Percentiles rank a stretch among this genome's conserved stretches.
Evolutionary conservation across 2,797 vertebrate species (phyloP).

Genomic region (Poecile montanus): DNA sequence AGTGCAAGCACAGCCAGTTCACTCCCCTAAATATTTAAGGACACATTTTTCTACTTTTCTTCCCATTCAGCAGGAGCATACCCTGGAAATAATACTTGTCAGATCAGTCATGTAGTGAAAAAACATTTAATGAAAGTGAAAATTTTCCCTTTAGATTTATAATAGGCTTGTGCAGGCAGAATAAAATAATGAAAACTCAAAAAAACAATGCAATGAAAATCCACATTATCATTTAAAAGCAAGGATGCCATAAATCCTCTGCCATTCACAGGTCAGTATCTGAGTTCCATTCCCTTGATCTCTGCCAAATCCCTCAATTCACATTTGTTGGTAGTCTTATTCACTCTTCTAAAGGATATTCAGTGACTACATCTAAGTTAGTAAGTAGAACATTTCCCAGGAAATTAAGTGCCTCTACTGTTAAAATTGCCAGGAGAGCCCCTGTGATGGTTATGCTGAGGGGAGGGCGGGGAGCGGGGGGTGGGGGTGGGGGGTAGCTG

Average conservation of each 20-base stretch:
- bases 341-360: background rate
- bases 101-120: background rate
- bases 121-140: background rate
- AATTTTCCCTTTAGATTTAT: background rate
- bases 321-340: background rate
- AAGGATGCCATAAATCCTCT: background rate
- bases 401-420: background rate
- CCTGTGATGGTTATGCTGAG: background rate
- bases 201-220: background rate
- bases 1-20: background rate
- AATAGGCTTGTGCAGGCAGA: background rate
- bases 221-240: background rate
- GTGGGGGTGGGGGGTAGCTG: background rate
- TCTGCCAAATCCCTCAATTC: background rate
- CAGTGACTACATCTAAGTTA: background rate
- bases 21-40: background rate
- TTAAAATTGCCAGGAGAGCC: background rate
- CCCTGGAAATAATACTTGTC: background rate
- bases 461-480: too few relatives aligned
- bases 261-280: background rate
- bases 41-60: constrained; percentile 11
- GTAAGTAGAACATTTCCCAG: background rate
- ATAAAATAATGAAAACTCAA: background rate
- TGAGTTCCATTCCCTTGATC: background rate
- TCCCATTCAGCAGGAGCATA: background rate